Evolutionary conservation across 2,113 vertebrate genomes (phyloP).

Genomic region (Anarrhichthys ocellatus): DNA sequence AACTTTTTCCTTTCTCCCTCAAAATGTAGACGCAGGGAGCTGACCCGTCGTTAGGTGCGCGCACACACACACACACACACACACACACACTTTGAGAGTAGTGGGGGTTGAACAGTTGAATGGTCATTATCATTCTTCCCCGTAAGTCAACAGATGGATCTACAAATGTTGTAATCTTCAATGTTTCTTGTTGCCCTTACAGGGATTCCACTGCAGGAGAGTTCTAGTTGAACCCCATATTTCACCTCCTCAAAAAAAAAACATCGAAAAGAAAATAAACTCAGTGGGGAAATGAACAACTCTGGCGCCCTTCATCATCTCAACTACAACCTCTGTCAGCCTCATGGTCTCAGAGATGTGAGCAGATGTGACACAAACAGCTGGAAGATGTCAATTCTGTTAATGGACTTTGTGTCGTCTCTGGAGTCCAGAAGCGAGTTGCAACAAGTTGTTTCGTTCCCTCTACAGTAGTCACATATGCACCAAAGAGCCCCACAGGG

Average conservation of each 20-base stretch:
- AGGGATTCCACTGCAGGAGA: background rate
- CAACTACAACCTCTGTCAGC: background rate
- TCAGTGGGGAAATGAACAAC: background rate
- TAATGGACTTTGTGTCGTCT: conserved; percentile 18
- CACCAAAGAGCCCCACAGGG: background rate
- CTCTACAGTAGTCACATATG: conserved; percentile 1
- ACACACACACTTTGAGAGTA: background rate
- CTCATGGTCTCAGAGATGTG: background rate
- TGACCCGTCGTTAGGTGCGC: background rate
- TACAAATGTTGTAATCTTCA: background rate
- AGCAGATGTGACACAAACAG: conserved; percentile 39
- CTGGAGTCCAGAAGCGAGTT: conserved; percentile 52
- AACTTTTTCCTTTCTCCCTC: too few relatives aligned
- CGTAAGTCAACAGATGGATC: conserved; percentile 44
- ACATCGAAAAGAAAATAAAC: background rate
- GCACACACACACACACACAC: background rate
- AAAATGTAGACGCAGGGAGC: background rate
- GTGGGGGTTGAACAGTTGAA: background rate
- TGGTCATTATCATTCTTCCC: conserved; percentile 67
- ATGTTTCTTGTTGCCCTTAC: background rate
- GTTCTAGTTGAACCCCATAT: background rate
- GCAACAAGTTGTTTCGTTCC: conserved; percentile 40
- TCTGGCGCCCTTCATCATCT: background rate
- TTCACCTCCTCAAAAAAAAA: background rate
- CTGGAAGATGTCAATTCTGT: conserved; percentile 33